Evolutionary conservation across 1,140 invertebrate genomes (phyloP).

Genomic region (Harlomillsia oculata): DNA sequence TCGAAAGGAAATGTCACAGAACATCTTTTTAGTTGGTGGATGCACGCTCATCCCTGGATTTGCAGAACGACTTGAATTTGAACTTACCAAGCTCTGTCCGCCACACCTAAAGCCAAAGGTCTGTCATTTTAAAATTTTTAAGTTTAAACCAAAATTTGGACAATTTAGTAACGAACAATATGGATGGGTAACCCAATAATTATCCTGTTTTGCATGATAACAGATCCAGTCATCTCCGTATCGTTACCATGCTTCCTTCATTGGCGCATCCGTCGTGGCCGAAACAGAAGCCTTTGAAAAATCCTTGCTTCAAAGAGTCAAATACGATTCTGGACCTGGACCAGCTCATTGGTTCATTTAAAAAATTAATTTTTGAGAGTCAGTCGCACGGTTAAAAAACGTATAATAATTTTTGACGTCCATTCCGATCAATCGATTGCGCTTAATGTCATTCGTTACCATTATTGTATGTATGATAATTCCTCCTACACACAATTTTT

Average conservation of each 20-base stretch:
- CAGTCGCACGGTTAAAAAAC: too few relatives aligned
- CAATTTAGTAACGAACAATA: too few relatives aligned
- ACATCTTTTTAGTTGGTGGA: constrained; percentile 48
- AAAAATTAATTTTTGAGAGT: too few relatives aligned
- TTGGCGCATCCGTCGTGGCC: constrained; percentile 50
- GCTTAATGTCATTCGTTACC: too few relatives aligned
- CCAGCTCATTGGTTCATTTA: constrained; percentile 33
- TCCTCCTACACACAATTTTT: too few relatives aligned
- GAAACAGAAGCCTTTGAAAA: constrained; percentile 46
- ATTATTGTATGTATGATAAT: too few relatives aligned
- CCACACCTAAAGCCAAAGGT: constrained; percentile 52
- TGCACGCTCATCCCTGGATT: constrained; percentile 52
- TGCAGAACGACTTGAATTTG: constrained; percentile 49
- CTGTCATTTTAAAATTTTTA: constrained; percentile 17
- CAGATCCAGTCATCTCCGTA: constrained; percentile 52
- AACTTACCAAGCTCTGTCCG: constrained; percentile 50
- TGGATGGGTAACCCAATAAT: background rate
- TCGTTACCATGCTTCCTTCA: constrained; percentile 51
- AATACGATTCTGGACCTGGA: constrained; percentile 28
- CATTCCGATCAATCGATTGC: too few relatives aligned
- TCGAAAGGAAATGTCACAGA: constrained; percentile 45
- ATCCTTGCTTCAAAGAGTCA: constrained; percentile 34
- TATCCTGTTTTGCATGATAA: background rate
- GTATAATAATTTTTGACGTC: too few relatives aligned
- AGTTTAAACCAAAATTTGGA: background rate